A percentile compares a stretch with the other conserved stretches of the same genome.
Evolutionary conservation across 1,140 invertebrate genomes (phyloP).

Genomic region (Macrosteles quadrilineatus): DNA sequence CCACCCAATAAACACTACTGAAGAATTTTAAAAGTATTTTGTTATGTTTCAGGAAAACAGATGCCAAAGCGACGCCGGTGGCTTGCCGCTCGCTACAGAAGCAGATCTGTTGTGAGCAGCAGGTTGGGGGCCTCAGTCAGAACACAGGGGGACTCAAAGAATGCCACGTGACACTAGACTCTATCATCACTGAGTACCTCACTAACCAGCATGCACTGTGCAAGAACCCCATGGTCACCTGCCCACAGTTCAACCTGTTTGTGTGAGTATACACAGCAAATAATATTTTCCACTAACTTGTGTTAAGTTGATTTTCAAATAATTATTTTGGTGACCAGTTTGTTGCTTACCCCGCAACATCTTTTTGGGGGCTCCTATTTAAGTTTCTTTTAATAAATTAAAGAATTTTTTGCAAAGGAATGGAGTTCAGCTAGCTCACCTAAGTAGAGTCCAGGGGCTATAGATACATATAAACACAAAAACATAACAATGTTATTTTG

Average conservation of each 20-base stretch:
- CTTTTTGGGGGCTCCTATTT: too few species aligned
- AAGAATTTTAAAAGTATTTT: too few species aligned
- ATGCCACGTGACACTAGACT: slow-evolving; percentile 73
- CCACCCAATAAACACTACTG: too few species aligned
- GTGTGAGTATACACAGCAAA: slow-evolving; percentile 60
- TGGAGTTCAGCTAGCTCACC: too few species aligned
- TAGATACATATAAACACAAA: too few species aligned
- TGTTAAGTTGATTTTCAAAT: too few species aligned
- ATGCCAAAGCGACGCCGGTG: not conserved
- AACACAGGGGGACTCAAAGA: slow-evolving; percentile 44
- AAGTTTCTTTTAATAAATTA: too few species aligned
- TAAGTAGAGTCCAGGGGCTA: too few species aligned
- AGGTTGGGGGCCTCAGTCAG: slow-evolving; percentile 46
- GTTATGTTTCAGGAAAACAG: slow-evolving; percentile 19
- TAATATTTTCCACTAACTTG: slow-evolving; percentile 29
- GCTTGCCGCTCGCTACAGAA: slow-evolving; percentile 63
- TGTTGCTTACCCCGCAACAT: too few species aligned
- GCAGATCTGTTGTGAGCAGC: slow-evolving; percentile 53
- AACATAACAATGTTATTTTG: too few species aligned
- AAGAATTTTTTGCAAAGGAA: too few species aligned
- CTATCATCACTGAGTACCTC: slow-evolving; percentile 94
- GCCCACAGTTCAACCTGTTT: slow-evolving; percentile 87
- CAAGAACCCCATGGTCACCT: slow-evolving; percentile 89
- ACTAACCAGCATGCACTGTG: slow-evolving; percentile 94
- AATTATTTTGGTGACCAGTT: too few species aligned